phyloP scores from a whole-genome alignment of 1,140 invertebrate genomes.

The Magallana ariakensis region DNA sequence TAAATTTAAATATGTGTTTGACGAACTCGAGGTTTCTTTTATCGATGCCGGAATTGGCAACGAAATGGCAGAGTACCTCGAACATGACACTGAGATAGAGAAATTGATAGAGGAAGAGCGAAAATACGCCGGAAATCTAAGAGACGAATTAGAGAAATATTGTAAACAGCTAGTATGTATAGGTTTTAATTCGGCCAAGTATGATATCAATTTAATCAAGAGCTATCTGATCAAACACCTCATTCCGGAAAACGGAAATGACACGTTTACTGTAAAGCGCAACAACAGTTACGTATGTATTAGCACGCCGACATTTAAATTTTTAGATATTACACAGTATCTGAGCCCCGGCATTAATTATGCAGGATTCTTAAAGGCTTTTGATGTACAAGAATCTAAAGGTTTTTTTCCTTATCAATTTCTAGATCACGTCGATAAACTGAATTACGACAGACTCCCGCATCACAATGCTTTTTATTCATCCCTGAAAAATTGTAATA shows the following conservation, averaged over 20 bases:
- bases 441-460: slow-evolving; percentile 45
- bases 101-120: neutral
- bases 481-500: slow-evolving; percentile 45
- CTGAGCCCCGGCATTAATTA: slow-evolving; percentile 59
- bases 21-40: neutral
- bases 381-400: slow-evolving; percentile 55
- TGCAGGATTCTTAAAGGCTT: slow-evolving; percentile 58
- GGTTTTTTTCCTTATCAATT: slow-evolving; percentile 62
- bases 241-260: neutral
- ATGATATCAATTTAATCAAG: slow-evolving; percentile 61
- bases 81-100: neutral
- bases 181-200: slow-evolving; percentile 53
- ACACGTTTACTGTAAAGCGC: slow-evolving; percentile 56
- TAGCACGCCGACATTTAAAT: slow-evolving; percentile 51
- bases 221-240: slow-evolving; percentile 45
- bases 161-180: slow-evolving; percentile 45
- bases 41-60: slow-evolving; percentile 5
- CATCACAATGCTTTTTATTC: slow-evolving; percentile 53
- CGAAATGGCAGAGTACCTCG: neutral
- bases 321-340: slow-evolving; percentile 59
- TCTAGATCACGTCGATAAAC: slow-evolving; percentile 44
- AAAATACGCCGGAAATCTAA: neutral
- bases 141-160: slow-evolving; percentile 40
- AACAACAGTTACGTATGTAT: slow-evolving; percentile 58
- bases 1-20: slow-evolving; percentile 38